Evolutionary conservation across 2,797 vertebrate species (phyloP), one percentile per base, ranked within the genome.

Genomic region (Scolopax bukidnonensis): DNA sequence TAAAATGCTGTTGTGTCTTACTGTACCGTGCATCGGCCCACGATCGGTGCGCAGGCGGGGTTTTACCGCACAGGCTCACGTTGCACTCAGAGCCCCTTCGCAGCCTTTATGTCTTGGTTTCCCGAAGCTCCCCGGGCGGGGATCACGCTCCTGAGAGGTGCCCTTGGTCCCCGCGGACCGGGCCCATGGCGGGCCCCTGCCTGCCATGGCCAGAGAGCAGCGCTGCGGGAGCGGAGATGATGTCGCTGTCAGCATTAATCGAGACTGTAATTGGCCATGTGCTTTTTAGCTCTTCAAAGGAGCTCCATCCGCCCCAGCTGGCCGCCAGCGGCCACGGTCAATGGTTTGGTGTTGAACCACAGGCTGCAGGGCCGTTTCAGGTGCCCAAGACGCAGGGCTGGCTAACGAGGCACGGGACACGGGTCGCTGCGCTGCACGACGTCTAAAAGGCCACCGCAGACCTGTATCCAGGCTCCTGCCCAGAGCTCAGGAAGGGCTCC

Each of bases 341-440:
- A 78, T 43, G 2, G 28, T 12, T n/a, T 36, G 5, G 6, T 9
- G n/a, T 10, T 23, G 14, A 15, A 21, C 56, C 41, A 4, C 2
- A 7, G 45, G 7, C 30, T 1, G 17, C 63, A 6, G 21, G 3
- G 10, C 1, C 19, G 17, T 9, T 10, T 20, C 69, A 10, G 87
- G 30, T 14, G 43, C 6, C 48, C 13, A 2, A 41, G 61, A 10
- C 61, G 21, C 36, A 9, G 18, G 28, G 21, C 60, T 36, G 20
- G 30, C 50, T 47, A 28, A 10, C 7, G 9, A 0, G 16, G 12
- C 48, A 10, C 1, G 15, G 36, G 40, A 41, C 8, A 3, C 5
- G 6, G 43, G 20, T 36, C 60, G 45, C 50, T 32, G 5, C 18
- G 18, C 11, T 10, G 6, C 9, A 10, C 5, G n/a, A 27, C 38